Conservation (phyloP, 2,113 vertebrate species). For the Blennius ocellaris region DNA sequence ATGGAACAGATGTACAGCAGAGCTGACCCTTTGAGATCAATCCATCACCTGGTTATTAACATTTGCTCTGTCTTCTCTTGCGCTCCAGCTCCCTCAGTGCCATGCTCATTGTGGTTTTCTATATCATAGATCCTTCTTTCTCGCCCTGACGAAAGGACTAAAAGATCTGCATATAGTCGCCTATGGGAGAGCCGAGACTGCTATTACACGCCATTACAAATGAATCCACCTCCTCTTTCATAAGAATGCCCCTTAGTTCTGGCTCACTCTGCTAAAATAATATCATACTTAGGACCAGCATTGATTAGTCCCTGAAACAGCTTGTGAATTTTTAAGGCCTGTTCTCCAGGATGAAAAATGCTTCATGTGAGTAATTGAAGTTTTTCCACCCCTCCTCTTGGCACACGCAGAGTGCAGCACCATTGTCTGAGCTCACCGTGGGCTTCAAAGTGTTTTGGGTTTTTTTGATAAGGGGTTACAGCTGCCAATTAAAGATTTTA, state of each 20-base stretch:
- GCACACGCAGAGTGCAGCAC: slow-evolving; percentile 37
- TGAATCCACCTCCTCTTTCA: slow-evolving; percentile 64
- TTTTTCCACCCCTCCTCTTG: slow-evolving; percentile 5
- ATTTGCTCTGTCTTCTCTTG: slow-evolving; percentile 38
- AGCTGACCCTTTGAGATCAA: slow-evolving; percentile 40
- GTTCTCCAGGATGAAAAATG: slow-evolving; percentile 67
- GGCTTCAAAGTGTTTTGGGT: slow-evolving; percentile 70
- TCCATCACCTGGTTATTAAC: slow-evolving; percentile 53
- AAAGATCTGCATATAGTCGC: slow-evolving; percentile 50
- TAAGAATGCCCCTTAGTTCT: slow-evolving; percentile 61
- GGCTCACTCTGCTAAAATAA: slow-evolving; percentile 73
- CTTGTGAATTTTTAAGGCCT: slow-evolving; percentile 78
- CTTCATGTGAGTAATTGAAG: slow-evolving; percentile 62
- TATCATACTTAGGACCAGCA: slow-evolving; percentile 70
- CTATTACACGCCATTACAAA: slow-evolving; percentile 62
- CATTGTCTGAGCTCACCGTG: slow-evolving; percentile 55
- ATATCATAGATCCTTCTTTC: slow-evolving; percentile 37
- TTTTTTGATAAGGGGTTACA: slow-evolving; percentile 78
- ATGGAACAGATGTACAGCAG: slow-evolving; percentile 5
- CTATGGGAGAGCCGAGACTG: slow-evolving; percentile 47
- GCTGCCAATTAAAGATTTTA: slow-evolving; percentile 81
- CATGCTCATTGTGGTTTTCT: slow-evolving; percentile 14
- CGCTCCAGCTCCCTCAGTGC: slow-evolving; percentile 22
- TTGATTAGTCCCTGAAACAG: slow-evolving; percentile 77
- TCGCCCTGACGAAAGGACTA: slow-evolving; percentile 24